These are phyloP conservation scores for Xestia xanthographa DNA, from an alignment of 2,888 invertebrate species.

Conservation along the genomic window DNA sequence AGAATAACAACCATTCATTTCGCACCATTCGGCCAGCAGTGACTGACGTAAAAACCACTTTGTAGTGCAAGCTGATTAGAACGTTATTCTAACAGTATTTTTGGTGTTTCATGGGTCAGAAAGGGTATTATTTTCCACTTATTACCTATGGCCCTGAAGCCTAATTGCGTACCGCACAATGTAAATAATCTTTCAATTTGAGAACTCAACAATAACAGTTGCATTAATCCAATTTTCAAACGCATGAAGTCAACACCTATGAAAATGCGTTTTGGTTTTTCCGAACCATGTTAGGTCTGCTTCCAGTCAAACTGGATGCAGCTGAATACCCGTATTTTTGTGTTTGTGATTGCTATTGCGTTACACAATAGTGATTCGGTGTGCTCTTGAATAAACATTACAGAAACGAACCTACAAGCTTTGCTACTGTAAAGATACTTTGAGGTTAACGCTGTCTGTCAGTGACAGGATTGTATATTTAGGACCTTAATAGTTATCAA, in stretches of 20 bases:
- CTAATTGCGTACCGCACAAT: background rate
- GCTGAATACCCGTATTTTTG: background rate
- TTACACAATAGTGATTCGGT: background rate
- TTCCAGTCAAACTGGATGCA: background rate
- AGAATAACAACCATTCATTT: no score
- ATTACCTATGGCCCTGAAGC: no score
- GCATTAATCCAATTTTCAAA: background rate
- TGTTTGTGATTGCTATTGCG: background rate
- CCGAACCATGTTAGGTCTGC: background rate
- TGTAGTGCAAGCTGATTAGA: no score
- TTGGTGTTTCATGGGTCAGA: no score
- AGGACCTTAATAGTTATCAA: background rate
- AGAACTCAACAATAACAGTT: background rate
- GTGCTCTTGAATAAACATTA: slow-evolving; percentile 20
- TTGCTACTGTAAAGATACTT: background rate
- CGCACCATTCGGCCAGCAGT: no score
- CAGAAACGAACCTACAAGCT: background rate
- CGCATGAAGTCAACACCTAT: background rate
- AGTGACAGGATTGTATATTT: background rate
- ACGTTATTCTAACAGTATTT: no score
- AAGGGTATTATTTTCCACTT: no score
- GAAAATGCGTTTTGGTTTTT: background rate
- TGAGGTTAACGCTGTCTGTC: slow-evolving; percentile 3
- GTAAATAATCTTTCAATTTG: background rate
- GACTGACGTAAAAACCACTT: no score